Conservation (phyloP, 92 coral and sea anemone species). For the Montipora capitata region DNA sequence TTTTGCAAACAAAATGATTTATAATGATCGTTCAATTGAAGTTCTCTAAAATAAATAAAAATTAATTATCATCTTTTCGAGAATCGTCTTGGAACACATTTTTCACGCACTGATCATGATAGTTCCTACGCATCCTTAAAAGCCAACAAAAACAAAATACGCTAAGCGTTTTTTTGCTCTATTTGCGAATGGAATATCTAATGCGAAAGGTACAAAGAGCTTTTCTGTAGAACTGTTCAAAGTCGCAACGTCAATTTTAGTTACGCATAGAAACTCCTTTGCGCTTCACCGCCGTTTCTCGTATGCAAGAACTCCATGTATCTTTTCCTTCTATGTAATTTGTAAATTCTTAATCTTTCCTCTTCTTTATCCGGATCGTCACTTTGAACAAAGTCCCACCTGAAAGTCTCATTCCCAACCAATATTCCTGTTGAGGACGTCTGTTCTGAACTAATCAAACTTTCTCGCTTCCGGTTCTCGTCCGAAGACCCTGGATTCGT, state of each 20-base stretch:
- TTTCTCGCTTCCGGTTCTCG: slow-evolving; percentile 21
- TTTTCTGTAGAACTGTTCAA: neutral
- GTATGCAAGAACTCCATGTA: slow-evolving; percentile 83
- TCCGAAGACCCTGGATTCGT: slow-evolving; percentile 58
- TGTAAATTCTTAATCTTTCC: slow-evolving; percentile 86
- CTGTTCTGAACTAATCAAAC: slow-evolving; percentile 15
- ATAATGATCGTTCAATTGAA: neutral
- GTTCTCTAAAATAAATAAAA: neutral
- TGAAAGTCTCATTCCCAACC: slow-evolving; percentile 75
- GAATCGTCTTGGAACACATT: neutral
- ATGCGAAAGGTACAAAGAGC: neutral
- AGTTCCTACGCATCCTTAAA: neutral
- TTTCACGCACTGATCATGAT: neutral
- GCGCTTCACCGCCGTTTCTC: slow-evolving; percentile 33
- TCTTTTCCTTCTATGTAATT: slow-evolving; percentile 91
- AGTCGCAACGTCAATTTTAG: neutral
- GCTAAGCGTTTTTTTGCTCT: slow-evolving; percentile 6
- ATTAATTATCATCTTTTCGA: neutral
- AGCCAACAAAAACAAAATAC: neutral
- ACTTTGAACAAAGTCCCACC: slow-evolving; percentile 75
- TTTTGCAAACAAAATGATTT: neutral
- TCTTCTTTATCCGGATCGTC: slow-evolving; percentile 82
- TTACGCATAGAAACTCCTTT: slow-evolving; percentile 44
- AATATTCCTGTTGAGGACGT: slow-evolving; percentile 34
- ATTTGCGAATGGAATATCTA: neutral